These are phyloP conservation scores for Fratercula arctica DNA, from an alignment of 2,797 vertebrate species.

Conservation along the genomic window DNA sequence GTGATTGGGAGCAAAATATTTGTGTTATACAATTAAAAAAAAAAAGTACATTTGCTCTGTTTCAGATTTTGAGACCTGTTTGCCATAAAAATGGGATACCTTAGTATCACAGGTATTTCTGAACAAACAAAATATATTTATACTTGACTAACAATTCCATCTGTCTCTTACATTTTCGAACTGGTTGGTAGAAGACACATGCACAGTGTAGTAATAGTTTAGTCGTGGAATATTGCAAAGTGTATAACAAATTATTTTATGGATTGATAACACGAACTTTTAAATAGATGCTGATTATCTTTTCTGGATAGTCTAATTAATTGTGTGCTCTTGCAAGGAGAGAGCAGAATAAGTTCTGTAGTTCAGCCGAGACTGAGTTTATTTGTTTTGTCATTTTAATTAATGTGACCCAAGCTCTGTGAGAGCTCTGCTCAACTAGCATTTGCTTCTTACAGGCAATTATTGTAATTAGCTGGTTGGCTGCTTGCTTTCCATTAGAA, in stretches of 20 bases:
- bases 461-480: conserved; percentile 40
- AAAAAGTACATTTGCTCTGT: background rate
- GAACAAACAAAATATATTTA: background rate
- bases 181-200: background rate
- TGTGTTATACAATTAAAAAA: background rate
- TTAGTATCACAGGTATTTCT: background rate
- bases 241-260: background rate
- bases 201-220: background rate
- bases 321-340: background rate
- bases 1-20: background rate
- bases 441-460: conserved; percentile 16
- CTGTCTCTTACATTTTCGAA: background rate
- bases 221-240: background rate
- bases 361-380: background rate
- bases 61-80: background rate
- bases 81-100: background rate
- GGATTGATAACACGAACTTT: background rate
- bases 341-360: background rate
- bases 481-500: conserved; percentile 8
- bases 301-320: background rate
- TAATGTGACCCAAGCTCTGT: conserved; percentile 17
- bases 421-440: background rate
- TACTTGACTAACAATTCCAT: background rate
- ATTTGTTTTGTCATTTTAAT: conserved; percentile 57
- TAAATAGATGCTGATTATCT: background rate